Conservation (phyloP, 2,888 invertebrate genomes). For the Amphipoea lucens region DNA sequence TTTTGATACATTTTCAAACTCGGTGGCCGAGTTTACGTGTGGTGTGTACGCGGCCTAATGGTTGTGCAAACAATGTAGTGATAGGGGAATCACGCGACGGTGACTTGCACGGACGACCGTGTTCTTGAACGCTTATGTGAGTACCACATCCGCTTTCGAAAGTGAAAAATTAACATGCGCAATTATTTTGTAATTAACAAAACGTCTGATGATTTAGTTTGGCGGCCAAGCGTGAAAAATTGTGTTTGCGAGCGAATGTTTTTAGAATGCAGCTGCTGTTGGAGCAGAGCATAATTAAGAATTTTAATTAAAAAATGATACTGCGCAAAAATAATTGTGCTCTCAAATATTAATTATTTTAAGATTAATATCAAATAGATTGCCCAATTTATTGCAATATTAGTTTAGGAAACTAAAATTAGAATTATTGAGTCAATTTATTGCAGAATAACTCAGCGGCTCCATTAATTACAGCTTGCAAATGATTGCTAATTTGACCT, state of each 20-base stretch:
- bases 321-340: background rate
- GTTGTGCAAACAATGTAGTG: constrained; percentile 82
- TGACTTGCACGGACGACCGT: constrained; percentile 78
- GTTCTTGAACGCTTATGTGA: constrained; percentile 70
- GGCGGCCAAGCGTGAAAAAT: constrained; percentile 40
- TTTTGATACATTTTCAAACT: constrained; percentile 6
- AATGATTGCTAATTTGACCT: constrained; percentile 70
- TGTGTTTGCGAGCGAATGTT: constrained; percentile 9
- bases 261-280: constrained; percentile 14
- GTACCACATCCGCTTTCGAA: constrained; percentile 73
- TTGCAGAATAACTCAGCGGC: constrained; percentile 47
- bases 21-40: background rate
- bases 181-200: constrained; percentile 74
- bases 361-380: background rate
- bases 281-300: background rate
- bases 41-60: constrained; percentile 61
- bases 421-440: constrained; percentile 14
- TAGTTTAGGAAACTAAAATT: constrained; percentile 6
- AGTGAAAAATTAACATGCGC: constrained; percentile 76
- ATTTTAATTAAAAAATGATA: constrained; percentile 24
- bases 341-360: constrained; percentile 13
- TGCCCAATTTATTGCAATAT: constrained; percentile 7
- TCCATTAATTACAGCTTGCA: constrained; percentile 64
- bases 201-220: constrained; percentile 39
- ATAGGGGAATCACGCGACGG: constrained; percentile 85